Base-by-base conservation (phyloP, 1,140 invertebrate genomes). In the Sweltsa coloradensis region DNA sequence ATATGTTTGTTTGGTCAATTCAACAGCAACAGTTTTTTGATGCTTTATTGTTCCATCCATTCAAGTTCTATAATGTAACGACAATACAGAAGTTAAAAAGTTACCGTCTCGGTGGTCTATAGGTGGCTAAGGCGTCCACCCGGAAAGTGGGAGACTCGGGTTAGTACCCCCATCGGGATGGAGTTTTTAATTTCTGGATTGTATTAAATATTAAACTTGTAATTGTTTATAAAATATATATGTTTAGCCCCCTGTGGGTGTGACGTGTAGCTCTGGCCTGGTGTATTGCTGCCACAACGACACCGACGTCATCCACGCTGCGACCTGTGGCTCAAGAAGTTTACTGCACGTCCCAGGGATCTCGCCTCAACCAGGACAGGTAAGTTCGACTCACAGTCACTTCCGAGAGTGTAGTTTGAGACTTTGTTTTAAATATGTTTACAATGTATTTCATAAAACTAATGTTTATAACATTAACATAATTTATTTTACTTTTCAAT, bases 231-330 rank as follows among this genome's bases (percentile, higher is more conserved):
- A 27, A 13, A 43, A 3, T 27, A 43, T 23, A 16, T 6, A 18
- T 6, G 29, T 27, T 14, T n/a, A 45, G 43, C 31, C 31, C 9
- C 31, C 43, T 19, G n/a, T 18, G 18, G 43, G 43, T 18, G 31
- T 31, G 5, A 13, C 5, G 21, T 45, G 43, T 34, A 7, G 26
- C 14, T 13, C 23, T 5, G 14, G 14, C 25, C 23, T 45, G 6
- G 9, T 45, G 13, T 45, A 22, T 21, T 45, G 43, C 43, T 45
- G 43, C n/a, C 23, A 16, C 23, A 34, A 14, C n/a, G 13, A 34
- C 22, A 26, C 14, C 16, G 23, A 14, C n/a, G 13, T 23, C 22
- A 26, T 14, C 16, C 43, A 34, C 3, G 34, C 43, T 18, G 9
- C 23, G 16, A 21, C 4, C 7, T 45, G 43, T 34, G 43, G 43